Conservation (phyloP, 2,888 invertebrate genomes). For the Tigriopus californicus region DNA sequence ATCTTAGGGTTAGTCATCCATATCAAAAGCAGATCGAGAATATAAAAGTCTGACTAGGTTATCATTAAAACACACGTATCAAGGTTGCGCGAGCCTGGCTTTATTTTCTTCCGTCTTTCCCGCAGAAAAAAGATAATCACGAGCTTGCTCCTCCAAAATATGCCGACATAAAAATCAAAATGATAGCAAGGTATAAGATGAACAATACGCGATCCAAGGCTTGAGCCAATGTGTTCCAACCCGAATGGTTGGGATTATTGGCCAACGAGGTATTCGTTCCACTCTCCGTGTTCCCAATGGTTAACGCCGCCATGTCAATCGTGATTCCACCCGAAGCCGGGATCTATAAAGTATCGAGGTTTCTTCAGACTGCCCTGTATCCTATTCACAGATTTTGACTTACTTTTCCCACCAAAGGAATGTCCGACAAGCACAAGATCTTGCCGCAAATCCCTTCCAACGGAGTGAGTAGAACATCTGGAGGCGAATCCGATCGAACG, state of each 20-base stretch:
- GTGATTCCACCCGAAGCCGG: neutral
- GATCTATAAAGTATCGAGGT: neutral
- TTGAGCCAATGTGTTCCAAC: neutral
- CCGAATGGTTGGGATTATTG: neutral
- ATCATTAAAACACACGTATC: no score
- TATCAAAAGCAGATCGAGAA: no score
- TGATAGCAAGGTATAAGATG: neutral
- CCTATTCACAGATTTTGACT: neutral
- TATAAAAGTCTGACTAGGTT: no score
- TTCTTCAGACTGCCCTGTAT: neutral
- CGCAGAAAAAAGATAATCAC: no score
- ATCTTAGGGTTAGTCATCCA: no score
- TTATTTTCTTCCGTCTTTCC: no score
- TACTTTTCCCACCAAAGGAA: neutral
- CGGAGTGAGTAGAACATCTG: neutral
- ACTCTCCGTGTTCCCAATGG: neutral
- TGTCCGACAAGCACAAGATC: neutral
- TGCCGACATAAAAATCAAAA: neutral
- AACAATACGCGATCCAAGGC: neutral
- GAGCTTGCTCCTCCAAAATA: neutral
- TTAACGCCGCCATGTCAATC: neutral
- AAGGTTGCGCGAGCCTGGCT: no score
- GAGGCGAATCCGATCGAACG: neutral
- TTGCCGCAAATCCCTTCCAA: neutral
- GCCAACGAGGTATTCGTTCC: neutral